Percentiles rank a stretch among this genome's conserved stretches.
These are phyloP conservation scores for Synanthedon vespiformis DNA, from an alignment of 2,888 invertebrate genomes.

Conservation along the genomic window DNA sequence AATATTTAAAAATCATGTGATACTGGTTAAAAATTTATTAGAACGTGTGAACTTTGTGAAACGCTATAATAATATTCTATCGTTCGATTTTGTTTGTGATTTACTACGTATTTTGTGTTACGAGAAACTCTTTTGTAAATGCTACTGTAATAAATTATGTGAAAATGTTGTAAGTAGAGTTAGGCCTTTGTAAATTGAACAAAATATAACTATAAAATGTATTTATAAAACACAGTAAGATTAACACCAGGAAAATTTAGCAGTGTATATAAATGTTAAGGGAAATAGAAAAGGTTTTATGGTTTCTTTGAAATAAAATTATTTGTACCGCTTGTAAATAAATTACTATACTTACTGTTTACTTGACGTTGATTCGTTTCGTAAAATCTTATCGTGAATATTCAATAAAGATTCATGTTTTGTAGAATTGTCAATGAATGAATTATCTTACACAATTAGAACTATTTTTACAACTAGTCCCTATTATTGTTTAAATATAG, in stretches of 20 bases:
- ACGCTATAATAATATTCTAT: not conserved
- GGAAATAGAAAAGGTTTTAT: slow-evolving; percentile 34
- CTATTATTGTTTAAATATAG: slow-evolving; percentile 52
- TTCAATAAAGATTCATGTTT: slow-evolving; percentile 15
- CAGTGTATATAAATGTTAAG: slow-evolving; percentile 62
- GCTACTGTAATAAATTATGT: slow-evolving; percentile 43
- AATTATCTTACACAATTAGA: slow-evolving; percentile 27
- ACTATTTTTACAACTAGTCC: slow-evolving; percentile 67
- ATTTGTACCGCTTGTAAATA: slow-evolving; percentile 56
- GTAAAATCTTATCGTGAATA: slow-evolving; percentile 2
- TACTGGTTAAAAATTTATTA: slow-evolving; percentile 25
- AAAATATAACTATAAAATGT: slow-evolving; percentile 56
- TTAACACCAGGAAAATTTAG: slow-evolving; percentile 66
- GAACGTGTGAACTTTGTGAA: slow-evolving; percentile 30
- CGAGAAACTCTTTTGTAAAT: slow-evolving; percentile 37
- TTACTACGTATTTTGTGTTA: slow-evolving; percentile 23
- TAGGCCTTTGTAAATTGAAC: slow-evolving; percentile 62
- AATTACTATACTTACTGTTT: slow-evolving; percentile 25
- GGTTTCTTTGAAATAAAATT: slow-evolving; percentile 45
- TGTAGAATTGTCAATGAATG: slow-evolving; percentile 29
- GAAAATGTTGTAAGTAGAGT: slow-evolving; percentile 40
- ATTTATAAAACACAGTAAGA: slow-evolving; percentile 69
- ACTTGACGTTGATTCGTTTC: slow-evolving; percentile 3
- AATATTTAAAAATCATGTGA: slow-evolving; percentile 11
- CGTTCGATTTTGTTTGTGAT: slow-evolving; percentile 23